Base-by-base conservation (phyloP, 2,113 vertebrate genomes). In the Podilymbus podiceps region DNA sequence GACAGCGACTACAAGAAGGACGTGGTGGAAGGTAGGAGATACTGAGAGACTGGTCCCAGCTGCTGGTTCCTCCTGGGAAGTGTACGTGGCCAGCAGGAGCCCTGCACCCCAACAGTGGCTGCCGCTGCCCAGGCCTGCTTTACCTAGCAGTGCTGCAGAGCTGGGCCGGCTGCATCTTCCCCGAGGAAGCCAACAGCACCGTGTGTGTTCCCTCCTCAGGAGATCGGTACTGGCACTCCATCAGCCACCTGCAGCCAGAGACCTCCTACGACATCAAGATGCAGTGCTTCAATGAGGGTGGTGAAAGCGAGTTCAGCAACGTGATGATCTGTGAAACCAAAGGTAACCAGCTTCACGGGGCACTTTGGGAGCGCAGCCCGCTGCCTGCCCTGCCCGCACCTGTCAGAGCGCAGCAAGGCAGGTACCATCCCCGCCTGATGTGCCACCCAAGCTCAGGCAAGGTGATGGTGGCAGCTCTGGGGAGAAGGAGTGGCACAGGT, bases 1-100 rank as follows among this genome's bases (percentile, higher is more conserved):
- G 99, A 99, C 97, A 99, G 99, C 1, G 99, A 99, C 97, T 99
- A 99, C 95, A 99, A 99, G 98, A 99, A 99, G 96, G 99, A 99
- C 1, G 98, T 99, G 95, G 99, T 99, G 71, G 99, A 99, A 98
- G 99, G 99, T 99, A 93, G 95, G 97, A 79, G 49, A 67, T 42
- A 5, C 1, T 24, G 56, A 35, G 31, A 76, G 35, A 50, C 56
- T 28, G 9, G 5, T 59, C 46, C 13, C 15, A 66, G 16, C n/a
- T 22, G 4, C 42, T 62, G 11, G 2, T 76, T 40, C 63, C 55
- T 83, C 3, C 56, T 38, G 72, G 25, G 75, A 46, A 59, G 33
- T 31, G 18, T 14, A 8, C 17, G 9, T 1, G 27, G 44, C 49
- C 67, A 56, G 73, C 71, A 91, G 44, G 42, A 93, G n/a, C 35